These are phyloP conservation scores for Drosophila auraria DNA, from an alignment of 1,140 invertebrate species.

Conservation along the genomic window DNA sequence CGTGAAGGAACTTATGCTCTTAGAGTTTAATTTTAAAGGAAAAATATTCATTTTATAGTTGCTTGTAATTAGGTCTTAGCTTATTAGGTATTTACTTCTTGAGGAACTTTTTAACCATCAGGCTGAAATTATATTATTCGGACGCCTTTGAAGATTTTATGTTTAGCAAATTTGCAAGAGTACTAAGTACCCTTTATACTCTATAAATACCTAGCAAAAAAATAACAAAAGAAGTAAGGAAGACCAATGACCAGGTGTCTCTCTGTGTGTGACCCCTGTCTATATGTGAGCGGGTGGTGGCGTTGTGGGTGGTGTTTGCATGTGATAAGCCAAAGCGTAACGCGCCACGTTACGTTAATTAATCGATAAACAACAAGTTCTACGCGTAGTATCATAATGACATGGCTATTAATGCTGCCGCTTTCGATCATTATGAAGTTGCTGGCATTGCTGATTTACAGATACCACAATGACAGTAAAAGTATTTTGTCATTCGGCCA, in stretches of 20 bases:
- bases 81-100: no score
- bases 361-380: constrained; percentile 67
- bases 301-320: constrained; percentile 34
- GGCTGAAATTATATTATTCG: no score
- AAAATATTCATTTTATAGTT: not conserved
- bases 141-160: no score
- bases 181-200: not conserved
- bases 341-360: constrained; percentile 77
- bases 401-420: constrained; percentile 49
- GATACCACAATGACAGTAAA: constrained; percentile 47
- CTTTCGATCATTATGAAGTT: constrained; percentile 44
- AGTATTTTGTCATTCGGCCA: constrained; percentile 65
- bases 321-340: constrained; percentile 75
- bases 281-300: constrained; percentile 7
- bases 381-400: constrained; percentile 20
- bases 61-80: not conserved
- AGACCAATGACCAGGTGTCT: constrained; percentile 47
- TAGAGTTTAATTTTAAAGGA: not conserved
- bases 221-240: constrained; percentile 3
- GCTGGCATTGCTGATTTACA: constrained; percentile 66
- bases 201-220: not conserved
- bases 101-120: no score
- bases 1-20: not conserved
- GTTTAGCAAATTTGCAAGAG: no score
- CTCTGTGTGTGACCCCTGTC: not conserved